Conservation (phyloP, 2,888 invertebrate species). For the Alloplasta piceator region DNA sequence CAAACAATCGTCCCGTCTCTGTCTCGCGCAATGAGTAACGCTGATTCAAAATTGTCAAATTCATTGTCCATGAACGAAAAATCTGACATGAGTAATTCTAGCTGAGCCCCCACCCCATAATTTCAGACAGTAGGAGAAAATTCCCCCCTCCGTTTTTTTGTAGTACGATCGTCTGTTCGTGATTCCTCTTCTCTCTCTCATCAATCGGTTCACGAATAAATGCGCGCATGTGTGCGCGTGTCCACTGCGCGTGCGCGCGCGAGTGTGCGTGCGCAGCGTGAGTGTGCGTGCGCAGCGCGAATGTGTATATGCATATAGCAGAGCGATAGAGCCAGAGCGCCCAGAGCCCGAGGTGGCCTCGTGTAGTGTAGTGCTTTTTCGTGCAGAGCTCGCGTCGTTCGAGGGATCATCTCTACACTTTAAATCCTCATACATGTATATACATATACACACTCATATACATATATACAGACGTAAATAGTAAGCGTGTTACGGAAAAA, state of each 20-base stretch:
- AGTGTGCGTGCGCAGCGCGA: too few species aligned
- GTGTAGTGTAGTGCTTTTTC: slow-evolving; percentile 21
- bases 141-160: not conserved
- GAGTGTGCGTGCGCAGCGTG: too few species aligned
- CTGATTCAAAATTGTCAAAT: too few species aligned
- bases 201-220: slow-evolving; percentile 32
- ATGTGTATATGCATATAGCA: too few species aligned
- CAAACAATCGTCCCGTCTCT: not conserved
- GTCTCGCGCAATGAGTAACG: not conserved
- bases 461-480: slow-evolving; percentile 3
- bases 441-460: not conserved
- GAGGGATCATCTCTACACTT: slow-evolving; percentile 27
- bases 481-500: slow-evolving; percentile 67
- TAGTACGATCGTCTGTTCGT: slow-evolving; percentile 25
- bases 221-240: slow-evolving; percentile 12
- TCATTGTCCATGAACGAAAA: too few species aligned
- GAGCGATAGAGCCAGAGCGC: too few species aligned
- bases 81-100: not conserved
- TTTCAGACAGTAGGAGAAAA: slow-evolving; percentile 22
- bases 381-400: slow-evolving; percentile 54
- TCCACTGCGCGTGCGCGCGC: slow-evolving; percentile 3
- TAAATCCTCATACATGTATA: slow-evolving; percentile 4
- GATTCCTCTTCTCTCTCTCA: slow-evolving; percentile 43
- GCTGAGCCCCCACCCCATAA: slow-evolving; percentile 30
- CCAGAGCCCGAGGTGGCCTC: slow-evolving; percentile 53